Base-by-base conservation (phyloP, 2,888 invertebrate genomes). In the Deilephila porcellus region DNA sequence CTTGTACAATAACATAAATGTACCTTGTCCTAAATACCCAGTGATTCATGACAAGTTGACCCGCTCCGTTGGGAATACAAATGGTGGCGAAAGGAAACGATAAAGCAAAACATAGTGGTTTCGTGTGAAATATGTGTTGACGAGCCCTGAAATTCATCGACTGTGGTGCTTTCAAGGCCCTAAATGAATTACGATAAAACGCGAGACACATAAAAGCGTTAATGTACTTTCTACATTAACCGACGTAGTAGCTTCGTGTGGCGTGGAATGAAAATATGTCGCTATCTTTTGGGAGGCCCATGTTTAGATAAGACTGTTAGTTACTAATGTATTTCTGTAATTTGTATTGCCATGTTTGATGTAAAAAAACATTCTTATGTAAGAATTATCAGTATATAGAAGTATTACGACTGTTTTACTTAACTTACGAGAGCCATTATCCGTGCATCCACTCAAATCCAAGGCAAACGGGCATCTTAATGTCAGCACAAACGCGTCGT, bases 401-500 rank as follows among this genome's bases (percentile, higher is more conserved):
- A 37, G 3, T 37, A 11, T 37, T 37, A 3, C 11, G 37, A 37
- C 32, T 32, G 32, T 32, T 32, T 32, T 32, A 63, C 8, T 64
- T 11, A 25, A 52, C 25, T 52, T 5, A 29, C 7, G 17, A 67
- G 25, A 25, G 25, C 45, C 17, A 67, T 25, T 25, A 25, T 5
- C 25, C 17, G 52, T 67, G 7, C 19, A 52, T 20, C 7, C 3
- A 37, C 4, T 67, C 25, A 67, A 37, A n/a, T 64, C n/a, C 17
- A 67, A 17, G 5, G 25, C 67, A 52, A 67, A 52, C 52, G 2
- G 45, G 14, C 20, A 45, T 52, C 45, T 37, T 67, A 67, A 52
- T 25, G 45, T 45, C 52, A 52, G 14, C 67, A 67, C 67, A 67
- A 67, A 67, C 67, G 67, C 52, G 67, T 67, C 67, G 67, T 67